These are phyloP conservation scores for Leptarthrus brevirostris DNA, from an alignment of 2,888 invertebrate genomes.

Conservation along the genomic window DNA sequence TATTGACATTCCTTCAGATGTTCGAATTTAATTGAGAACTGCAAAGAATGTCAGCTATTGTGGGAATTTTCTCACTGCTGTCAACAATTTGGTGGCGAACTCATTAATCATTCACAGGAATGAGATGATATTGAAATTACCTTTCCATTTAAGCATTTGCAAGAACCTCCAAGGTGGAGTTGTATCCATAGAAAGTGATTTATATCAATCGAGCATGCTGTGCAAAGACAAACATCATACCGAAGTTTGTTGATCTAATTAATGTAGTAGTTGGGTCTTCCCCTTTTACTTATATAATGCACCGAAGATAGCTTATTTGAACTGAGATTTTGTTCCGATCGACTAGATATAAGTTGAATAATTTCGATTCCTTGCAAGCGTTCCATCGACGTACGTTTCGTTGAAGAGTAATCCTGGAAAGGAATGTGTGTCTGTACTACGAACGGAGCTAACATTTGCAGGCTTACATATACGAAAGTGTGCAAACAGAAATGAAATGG, in stretches of 20 bases:
- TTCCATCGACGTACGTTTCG: not conserved
- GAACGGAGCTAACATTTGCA: conserved; percentile 12
- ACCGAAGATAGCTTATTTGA: conserved; percentile 23
- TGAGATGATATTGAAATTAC: not conserved
- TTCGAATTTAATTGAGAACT: conserved; percentile 11
- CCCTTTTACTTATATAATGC: conserved; percentile 8
- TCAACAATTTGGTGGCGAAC: not conserved
- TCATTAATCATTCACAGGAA: conserved; percentile 23
- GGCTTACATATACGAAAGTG: not conserved
- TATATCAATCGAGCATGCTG: too few relatives aligned
- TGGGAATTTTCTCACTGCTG: conserved; percentile 1
- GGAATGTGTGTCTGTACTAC: not conserved
- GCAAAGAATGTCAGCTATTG: conserved; percentile 14
- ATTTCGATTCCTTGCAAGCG: conserved; percentile 20
- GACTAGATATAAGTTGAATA: conserved; percentile 27
- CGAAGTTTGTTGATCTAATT: conserved; percentile 24
- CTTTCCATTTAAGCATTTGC: not conserved
- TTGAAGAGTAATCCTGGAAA: conserved; percentile 14
- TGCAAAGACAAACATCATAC: conserved; percentile 19
- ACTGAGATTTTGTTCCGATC: conserved; percentile 26
- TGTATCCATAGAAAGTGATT: conserved; percentile 24
- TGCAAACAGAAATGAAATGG: conserved; percentile 19
- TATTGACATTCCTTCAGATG: too few relatives aligned
- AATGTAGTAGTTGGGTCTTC: conserved; percentile 10
- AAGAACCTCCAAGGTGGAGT: not conserved